These are phyloP conservation scores for Leucophenga maculata DNA, from an alignment of 2,888 invertebrate species.

Conservation along the genomic window DNA sequence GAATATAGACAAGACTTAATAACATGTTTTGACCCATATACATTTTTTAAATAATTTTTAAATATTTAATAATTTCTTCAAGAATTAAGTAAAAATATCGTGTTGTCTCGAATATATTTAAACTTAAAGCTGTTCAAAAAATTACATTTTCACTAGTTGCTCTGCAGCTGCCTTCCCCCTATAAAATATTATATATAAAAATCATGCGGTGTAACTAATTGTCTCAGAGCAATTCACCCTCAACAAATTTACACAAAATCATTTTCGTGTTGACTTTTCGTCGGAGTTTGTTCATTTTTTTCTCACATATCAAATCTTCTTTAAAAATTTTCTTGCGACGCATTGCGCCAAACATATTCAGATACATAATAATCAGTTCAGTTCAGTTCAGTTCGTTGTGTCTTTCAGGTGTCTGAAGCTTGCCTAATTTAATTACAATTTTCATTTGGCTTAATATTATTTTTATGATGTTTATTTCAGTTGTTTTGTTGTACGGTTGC, in stretches of 20 bases:
- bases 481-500: constrained; percentile 37
- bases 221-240: constrained; percentile 26
- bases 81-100: too few relatives aligned
- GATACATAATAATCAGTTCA: too few relatives aligned
- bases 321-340: constrained; percentile 10
- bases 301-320: constrained; percentile 32
- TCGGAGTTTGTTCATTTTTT: constrained; percentile 16
- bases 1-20: too few relatives aligned
- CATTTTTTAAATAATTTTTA: too few relatives aligned
- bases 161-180: too few relatives aligned
- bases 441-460: constrained; percentile 40
- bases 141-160: too few relatives aligned
- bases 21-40: too few relatives aligned
- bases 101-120: too few relatives aligned
- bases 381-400: too few relatives aligned
- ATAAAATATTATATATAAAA: constrained; percentile 33
- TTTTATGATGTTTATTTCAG: constrained; percentile 4
- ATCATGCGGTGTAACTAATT: constrained; percentile 58
- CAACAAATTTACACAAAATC: constrained; percentile 18
- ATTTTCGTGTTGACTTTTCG: constrained; percentile 28
- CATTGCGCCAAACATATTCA: too few relatives aligned
- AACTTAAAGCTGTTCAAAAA: too few relatives aligned
- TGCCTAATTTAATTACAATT: constrained; percentile 57
- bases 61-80: too few relatives aligned
- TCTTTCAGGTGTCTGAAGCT: constrained; percentile 7